phyloP scores from a whole-genome alignment of 2,797 vertebrate species.

The Tympanoctomys barrerae region DNA sequence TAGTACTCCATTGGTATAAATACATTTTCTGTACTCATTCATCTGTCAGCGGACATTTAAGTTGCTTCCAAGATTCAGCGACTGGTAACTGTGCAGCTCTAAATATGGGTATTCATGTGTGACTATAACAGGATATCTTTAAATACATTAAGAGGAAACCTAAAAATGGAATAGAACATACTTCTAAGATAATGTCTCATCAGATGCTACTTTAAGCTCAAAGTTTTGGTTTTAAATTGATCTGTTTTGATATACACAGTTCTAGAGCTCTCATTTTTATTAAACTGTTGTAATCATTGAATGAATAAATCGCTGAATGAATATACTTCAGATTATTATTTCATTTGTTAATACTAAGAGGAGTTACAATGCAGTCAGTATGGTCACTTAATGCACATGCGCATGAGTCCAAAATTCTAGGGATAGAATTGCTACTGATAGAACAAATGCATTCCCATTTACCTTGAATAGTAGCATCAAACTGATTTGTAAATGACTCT shows the following conservation, averaged over 20 bases:
- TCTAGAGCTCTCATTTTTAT: constrained; percentile 4
- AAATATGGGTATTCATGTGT: neutral
- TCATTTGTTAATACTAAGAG: neutral
- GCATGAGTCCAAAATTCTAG: neutral
- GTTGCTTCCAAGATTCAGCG: neutral
- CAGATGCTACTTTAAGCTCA: neutral
- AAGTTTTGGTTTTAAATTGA: neutral
- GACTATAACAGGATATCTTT: neutral
- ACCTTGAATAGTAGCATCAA: neutral
- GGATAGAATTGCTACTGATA: neutral
- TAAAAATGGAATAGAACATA: neutral
- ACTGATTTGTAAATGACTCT: neutral
- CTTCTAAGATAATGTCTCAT: neutral
- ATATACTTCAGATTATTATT: neutral
- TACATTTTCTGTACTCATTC: neutral
- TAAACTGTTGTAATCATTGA: neutral
- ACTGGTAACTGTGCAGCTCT: neutral
- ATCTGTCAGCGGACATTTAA: neutral
- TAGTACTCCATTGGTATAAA: neutral
- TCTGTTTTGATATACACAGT: neutral
- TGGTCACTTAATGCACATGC: neutral
- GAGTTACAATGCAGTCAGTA: neutral
- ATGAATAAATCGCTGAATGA: neutral
- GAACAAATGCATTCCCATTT: neutral
- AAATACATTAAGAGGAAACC: neutral